Evolutionary conservation across 2,888 invertebrate genomes (phyloP).

Genomic region (Parascotia fuliginaria): DNA sequence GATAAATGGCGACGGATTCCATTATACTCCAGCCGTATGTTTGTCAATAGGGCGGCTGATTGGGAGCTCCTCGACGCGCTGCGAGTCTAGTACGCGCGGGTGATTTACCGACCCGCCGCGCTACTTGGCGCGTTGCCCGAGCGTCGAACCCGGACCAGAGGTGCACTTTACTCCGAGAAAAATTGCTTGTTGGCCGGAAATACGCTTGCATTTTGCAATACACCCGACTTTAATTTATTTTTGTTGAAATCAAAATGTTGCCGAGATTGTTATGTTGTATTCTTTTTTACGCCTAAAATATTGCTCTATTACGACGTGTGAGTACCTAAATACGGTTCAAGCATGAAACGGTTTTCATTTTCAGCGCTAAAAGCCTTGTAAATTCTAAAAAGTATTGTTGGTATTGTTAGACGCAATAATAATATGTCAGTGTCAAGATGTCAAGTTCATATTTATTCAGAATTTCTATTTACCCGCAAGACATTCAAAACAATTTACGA

Average conservation of each 20-base stretch:
- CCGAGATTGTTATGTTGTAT: too few relatives aligned
- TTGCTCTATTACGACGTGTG: not conserved
- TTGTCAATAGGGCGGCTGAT: conserved; percentile 82
- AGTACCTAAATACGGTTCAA: not conserved
- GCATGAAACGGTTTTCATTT: conserved; percentile 1
- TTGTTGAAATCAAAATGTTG: conserved; percentile 18
- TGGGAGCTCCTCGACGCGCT: conserved; percentile 72
- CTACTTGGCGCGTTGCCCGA: conserved; percentile 77
- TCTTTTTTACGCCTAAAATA: too few relatives aligned
- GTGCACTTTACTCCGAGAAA: conserved; percentile 67
- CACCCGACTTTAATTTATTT: conserved; percentile 40
- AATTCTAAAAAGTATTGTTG: conserved; percentile 1
- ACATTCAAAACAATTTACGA: conserved; percentile 21
- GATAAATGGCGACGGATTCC: conserved; percentile 73
- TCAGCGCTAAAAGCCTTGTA: conserved; percentile 8
- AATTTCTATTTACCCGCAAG: conserved; percentile 14
- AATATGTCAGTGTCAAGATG: conserved; percentile 17
- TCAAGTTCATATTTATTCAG: conserved; percentile 14
- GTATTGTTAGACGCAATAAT: conserved; percentile 14
- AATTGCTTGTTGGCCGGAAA: conserved; percentile 61
- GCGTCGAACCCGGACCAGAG: conserved; percentile 65
- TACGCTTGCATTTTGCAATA: conserved; percentile 42
- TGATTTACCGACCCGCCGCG: conserved; percentile 71
- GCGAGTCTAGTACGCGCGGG: conserved; percentile 63
- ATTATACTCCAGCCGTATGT: conserved; percentile 78